These are phyloP conservation scores for Drosophila lutescens DNA, from an alignment of 2,888 invertebrate species.

Conservation along the genomic window DNA sequence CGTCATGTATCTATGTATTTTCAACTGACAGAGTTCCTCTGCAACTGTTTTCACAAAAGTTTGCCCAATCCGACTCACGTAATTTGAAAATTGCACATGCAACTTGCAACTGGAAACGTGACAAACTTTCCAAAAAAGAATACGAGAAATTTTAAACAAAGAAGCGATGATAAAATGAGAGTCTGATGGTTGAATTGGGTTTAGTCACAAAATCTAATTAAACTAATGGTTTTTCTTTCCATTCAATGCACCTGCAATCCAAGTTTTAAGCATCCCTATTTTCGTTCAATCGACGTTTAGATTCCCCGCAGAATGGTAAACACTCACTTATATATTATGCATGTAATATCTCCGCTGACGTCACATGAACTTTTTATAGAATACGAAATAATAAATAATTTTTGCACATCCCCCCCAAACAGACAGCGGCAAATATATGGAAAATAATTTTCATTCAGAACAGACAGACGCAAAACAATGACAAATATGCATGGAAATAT, in stretches of 20 bases:
- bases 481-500: slow-evolving; percentile 50
- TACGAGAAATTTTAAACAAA: slow-evolving; percentile 22
- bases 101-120: slow-evolving; percentile 25
- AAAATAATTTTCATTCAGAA: slow-evolving; percentile 42
- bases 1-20: not conserved
- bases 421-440: slow-evolving; percentile 7
- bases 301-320: not conserved
- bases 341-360: slow-evolving; percentile 19
- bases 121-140: slow-evolving; percentile 23
- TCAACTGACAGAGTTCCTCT: slow-evolving; percentile 4
- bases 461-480: slow-evolving; percentile 42
- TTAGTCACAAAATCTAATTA: not conserved
- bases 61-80: slow-evolving; percentile 27
- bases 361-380: slow-evolving; percentile 34
- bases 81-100: slow-evolving; percentile 40
- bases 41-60: slow-evolving; percentile 5
- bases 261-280: not conserved
- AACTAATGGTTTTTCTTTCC: not conserved
- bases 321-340: not conserved
- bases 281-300: not conserved
- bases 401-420: slow-evolving; percentile 19
- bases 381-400: slow-evolving; percentile 32
- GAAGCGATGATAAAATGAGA: slow-evolving; percentile 4
- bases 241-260: not conserved
- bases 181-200: not conserved